A percentile compares a stretch with the other conserved stretches of the same genome.
phyloP scores from a whole-genome alignment of 2,797 vertebrate species.

The Tarsius wallacei region DNA sequence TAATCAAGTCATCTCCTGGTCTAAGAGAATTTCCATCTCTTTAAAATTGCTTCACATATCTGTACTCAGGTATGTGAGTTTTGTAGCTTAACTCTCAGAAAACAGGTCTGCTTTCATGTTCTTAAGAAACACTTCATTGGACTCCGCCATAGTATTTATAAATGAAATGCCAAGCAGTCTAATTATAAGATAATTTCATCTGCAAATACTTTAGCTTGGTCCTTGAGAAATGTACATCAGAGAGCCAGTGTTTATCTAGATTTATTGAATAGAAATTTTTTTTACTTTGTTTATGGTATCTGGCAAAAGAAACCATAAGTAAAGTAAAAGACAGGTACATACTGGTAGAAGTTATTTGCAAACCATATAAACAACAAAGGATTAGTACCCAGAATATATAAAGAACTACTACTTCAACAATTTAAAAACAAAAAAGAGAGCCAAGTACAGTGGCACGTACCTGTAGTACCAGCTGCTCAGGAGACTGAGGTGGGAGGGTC shows the following conservation, averaged over 20 bases:
- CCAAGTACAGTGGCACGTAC: too few relatives aligned
- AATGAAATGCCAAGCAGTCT: slow-evolving; percentile 49
- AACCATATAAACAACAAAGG: slow-evolving; percentile 52
- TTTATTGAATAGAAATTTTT: slow-evolving; percentile 5
- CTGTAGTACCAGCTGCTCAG: too few relatives aligned
- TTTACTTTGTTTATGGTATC: slow-evolving; percentile 35
- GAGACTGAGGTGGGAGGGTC: too few relatives aligned
- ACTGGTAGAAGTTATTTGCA: slow-evolving; percentile 52
- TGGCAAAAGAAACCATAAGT: slow-evolving; percentile 48
- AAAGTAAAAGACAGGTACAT: slow-evolving; percentile 60
- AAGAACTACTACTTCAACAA: not conserved
- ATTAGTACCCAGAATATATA: slow-evolving; percentile 17
- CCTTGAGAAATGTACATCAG: slow-evolving; percentile 13
- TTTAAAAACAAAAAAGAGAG: not conserved
- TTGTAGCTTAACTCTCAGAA: slow-evolving; percentile 63
- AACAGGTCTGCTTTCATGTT: slow-evolving; percentile 54
- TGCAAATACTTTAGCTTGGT: slow-evolving; percentile 44
- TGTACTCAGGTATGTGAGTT: slow-evolving; percentile 40
- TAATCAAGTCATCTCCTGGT: not conserved
- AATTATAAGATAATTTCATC: slow-evolving; percentile 64
- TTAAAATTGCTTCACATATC: slow-evolving; percentile 14
- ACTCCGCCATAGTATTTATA: slow-evolving; percentile 39
- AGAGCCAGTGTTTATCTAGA: not conserved
- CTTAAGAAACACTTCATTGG: not conserved
- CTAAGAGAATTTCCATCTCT: slow-evolving; percentile 24